Base-by-base conservation (phyloP, 2,888 invertebrate species). In the Aethes cnicana region DNA sequence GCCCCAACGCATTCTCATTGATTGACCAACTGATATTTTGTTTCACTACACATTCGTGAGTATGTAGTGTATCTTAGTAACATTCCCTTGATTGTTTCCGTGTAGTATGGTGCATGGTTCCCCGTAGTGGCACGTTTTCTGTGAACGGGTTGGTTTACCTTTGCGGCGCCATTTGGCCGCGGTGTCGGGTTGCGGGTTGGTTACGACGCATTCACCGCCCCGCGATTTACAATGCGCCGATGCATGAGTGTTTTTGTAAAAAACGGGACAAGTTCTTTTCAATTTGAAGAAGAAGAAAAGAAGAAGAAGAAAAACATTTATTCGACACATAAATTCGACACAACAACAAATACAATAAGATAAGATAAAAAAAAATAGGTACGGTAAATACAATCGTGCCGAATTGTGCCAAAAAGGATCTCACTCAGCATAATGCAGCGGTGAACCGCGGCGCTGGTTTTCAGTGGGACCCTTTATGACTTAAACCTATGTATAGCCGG, bases 131-230 rank as follows among this genome's bases (percentile, higher is more conserved):
- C 53, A 41, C 47, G 66, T 63, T 72, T 71, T 67, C 63, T 64
- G 68, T 72, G 69, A 69, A 71, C 69, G 68, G 73, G 74, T 74
- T 74, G 68, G 57, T 49, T 33, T 25, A 39, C 23, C 56, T 59
- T 56, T 60, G 64, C 55, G n/a, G 64, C 65, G 62, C 57, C 74
- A 68, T 72, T 77, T 73, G 72, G 72, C 68, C 61, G 41, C n/a
- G 63, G 78, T 70, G 63, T 78, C 68, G 55, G 44, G 62, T 81
- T 68, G 58, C 74, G 47, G 58, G 63, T 61, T 63, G 58, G 30
- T 49, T 43, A 42, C 23, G 36, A 32, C 37, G 32, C 28, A 12
- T 33, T 30, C 32, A 20, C 30, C 18, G 39, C 36, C 9, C 11
- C 39, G 36, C 17, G 32, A 14, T 16, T 39, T 17, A 23, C 36